These are phyloP conservation scores for Mesoligia furuncula DNA, from an alignment of 2,888 invertebrate genomes.

Conservation along the genomic window DNA sequence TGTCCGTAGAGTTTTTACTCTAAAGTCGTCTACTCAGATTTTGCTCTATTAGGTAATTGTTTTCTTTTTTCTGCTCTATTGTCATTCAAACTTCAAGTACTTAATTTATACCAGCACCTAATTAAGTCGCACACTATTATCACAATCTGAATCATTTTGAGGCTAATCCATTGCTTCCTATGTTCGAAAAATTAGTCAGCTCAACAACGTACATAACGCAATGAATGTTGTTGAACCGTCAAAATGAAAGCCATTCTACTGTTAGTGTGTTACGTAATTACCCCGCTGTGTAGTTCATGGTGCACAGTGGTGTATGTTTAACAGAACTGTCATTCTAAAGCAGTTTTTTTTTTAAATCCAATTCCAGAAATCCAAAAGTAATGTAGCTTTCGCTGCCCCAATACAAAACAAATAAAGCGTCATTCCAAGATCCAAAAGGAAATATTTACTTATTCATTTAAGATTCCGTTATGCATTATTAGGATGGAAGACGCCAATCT, in stretches of 20 bases:
- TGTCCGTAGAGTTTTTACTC: neutral
- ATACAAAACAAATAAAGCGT: constrained; percentile 29
- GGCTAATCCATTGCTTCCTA: neutral
- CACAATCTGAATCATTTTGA: neutral
- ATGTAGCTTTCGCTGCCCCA: neutral
- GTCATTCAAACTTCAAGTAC: neutral
- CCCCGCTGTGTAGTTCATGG: neutral
- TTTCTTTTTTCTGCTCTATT: neutral
- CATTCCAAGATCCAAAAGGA: constrained; percentile 21
- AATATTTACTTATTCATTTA: constrained; percentile 54
- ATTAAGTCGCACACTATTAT: neutral
- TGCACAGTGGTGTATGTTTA: neutral
- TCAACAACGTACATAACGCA: neutral
- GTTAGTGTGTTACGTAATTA: too few species aligned
- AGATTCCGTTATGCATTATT: constrained; percentile 72
- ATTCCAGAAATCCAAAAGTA: neutral
- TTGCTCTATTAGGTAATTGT: neutral
- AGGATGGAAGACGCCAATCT: constrained; percentile 74
- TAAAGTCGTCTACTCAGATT: neutral
- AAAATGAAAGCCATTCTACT: neutral
- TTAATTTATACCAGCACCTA: neutral
- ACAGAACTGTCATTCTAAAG: neutral
- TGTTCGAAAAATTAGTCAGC: neutral
- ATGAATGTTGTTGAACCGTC: neutral
- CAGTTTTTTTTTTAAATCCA: neutral